phyloP scores from a whole-genome alignment of 2,797 vertebrate genomes.

The Allobates femoralis region DNA sequence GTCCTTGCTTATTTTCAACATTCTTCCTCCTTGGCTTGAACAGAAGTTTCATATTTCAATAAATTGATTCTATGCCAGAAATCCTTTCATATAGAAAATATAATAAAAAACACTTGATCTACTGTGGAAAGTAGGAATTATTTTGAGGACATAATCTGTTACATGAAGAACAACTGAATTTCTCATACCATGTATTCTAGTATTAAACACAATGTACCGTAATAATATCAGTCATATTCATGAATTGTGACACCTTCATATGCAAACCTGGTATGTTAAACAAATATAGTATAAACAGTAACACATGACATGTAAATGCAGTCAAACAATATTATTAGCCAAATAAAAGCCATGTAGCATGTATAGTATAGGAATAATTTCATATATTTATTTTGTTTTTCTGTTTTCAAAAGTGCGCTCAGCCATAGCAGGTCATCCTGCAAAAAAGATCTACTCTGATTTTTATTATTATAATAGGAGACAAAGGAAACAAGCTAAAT shows the following conservation, averaged over 20 bases:
- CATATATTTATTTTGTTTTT: no score
- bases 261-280: neutral
- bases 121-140: neutral
- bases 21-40: slow-evolving; percentile 9
- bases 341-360: no score
- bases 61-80: slow-evolving; percentile 6
- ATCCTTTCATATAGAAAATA: slow-evolving; percentile 1
- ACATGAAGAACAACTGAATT: neutral
- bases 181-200: neutral
- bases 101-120: slow-evolving; percentile 1
- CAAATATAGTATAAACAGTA: no score
- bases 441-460: no score
- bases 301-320: no score
- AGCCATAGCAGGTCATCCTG: no score
- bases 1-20: neutral
- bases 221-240: neutral
- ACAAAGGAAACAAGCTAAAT: no score
- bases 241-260: neutral
- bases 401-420: no score
- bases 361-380: no score
- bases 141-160: neutral
- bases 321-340: no score
- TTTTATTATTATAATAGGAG: no score
- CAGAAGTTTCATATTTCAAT: slow-evolving; percentile 33
- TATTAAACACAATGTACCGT: neutral